These are phyloP conservation scores for Chamaea fasciata DNA, from an alignment of 2,113 vertebrate species.

Conservation along the genomic window DNA sequence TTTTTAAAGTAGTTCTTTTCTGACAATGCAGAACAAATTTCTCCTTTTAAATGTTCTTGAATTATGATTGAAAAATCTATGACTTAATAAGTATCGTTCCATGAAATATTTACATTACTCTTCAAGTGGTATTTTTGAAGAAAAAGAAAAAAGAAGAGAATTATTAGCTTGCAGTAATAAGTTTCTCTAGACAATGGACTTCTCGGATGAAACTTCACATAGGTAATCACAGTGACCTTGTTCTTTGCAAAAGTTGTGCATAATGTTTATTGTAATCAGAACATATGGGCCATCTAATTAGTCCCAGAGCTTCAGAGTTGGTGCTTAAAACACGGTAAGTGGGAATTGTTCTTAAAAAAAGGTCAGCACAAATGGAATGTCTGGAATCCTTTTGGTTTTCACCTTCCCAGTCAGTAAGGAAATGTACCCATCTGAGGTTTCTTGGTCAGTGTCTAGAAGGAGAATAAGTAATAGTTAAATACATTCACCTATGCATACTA, in stretches of 20 bases:
- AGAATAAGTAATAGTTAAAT: background rate
- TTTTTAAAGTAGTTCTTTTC: background rate
- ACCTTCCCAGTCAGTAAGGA: background rate
- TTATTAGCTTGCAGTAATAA: background rate
- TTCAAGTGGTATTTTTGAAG: background rate
- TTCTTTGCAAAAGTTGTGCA: background rate
- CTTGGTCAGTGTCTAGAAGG: background rate
- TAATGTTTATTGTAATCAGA: background rate
- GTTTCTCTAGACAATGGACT: background rate
- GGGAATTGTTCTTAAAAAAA: conserved; percentile 7
- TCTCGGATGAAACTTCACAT: background rate
- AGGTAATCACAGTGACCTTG: background rate
- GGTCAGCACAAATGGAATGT: background rate
- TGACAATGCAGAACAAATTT: background rate
- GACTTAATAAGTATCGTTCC: background rate
- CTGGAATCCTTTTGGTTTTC: background rate
- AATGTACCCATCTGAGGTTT: background rate
- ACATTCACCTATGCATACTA: background rate
- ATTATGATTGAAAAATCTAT: conserved; percentile 1
- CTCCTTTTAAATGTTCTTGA: background rate
- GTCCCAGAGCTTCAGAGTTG: background rate
- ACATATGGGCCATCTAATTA: conserved; percentile 27
- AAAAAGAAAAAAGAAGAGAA: background rate
- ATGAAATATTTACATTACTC: background rate
- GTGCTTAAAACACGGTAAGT: background rate